A percentile compares a stretch with the other conserved stretches of the same genome.
These are phyloP conservation scores for Siderastrea siderea DNA, from an alignment of 92 coral and sea anemone species.

Conservation along the genomic window DNA sequence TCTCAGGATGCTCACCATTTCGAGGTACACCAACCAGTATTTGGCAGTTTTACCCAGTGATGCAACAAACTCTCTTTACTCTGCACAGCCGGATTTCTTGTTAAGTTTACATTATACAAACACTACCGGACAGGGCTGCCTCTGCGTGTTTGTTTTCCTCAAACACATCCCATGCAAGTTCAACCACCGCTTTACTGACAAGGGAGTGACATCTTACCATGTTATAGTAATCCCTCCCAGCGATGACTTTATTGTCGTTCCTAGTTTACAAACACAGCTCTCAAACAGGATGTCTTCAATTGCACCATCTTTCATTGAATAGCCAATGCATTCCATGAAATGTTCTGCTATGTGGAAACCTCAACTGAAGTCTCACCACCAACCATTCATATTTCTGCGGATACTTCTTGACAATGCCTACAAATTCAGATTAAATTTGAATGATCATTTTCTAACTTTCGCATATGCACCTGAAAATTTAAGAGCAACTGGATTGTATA, in stretches of 20 bases:
- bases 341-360: slow-evolving; percentile 35
- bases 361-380: neutral
- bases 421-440: too few relatives aligned
- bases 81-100: slow-evolving; percentile 19
- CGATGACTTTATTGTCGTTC: slow-evolving; percentile 25
- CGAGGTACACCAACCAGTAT: slow-evolving; percentile 23
- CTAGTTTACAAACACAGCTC: slow-evolving; percentile 17
- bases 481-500: too few relatives aligned
- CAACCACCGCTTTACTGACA: slow-evolving; percentile 35
- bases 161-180: slow-evolving; percentile 47
- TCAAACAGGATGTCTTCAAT: slow-evolving; percentile 25
- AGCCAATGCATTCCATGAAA: slow-evolving; percentile 20
- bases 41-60: neutral
- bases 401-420: slow-evolving; percentile 19
- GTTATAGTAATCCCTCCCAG: slow-evolving; percentile 37
- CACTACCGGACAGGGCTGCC: slow-evolving; percentile 1
- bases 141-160: neutral
- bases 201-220: slow-evolving; percentile 30
- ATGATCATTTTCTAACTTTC: too few relatives aligned
- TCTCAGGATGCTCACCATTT: slow-evolving; percentile 6
- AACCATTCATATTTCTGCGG: slow-evolving; percentile 9
- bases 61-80: neutral
- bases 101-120: slow-evolving; percentile 21
- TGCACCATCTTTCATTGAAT: too few relatives aligned
- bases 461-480: too few relatives aligned